These are phyloP conservation scores for Rhinopomastus cyanomelas DNA, from an alignment of 2,113 vertebrate genomes.

Conservation along the genomic window DNA sequence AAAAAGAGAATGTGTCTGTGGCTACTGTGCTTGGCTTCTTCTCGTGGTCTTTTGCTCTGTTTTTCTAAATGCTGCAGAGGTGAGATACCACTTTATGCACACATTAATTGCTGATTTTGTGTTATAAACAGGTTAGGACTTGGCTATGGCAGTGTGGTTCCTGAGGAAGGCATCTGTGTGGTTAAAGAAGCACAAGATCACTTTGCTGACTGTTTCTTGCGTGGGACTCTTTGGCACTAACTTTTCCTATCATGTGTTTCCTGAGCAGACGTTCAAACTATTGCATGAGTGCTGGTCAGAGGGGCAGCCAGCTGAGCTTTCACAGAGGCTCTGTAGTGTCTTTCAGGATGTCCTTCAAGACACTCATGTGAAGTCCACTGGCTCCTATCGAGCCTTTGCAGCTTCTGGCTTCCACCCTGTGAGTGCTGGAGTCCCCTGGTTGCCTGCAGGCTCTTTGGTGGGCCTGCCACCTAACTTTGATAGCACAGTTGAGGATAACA, in stretches of 20 bases:
- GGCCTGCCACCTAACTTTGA: conserved; percentile 90
- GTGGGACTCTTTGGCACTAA: conserved; percentile 82
- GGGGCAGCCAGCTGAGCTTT: conserved; percentile 77
- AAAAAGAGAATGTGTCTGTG: neutral
- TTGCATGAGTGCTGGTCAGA: conserved; percentile 87
- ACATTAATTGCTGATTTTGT: conserved; percentile 55
- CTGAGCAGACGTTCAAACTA: conserved; percentile 77
- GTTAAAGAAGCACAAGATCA: conserved; percentile 81
- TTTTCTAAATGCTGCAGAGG: neutral
- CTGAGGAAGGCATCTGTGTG: conserved; percentile 71
- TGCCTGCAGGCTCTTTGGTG: conserved; percentile 82
- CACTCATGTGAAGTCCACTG: conserved; percentile 49
- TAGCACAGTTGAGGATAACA: conserved; percentile 63
- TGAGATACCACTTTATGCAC: neutral
- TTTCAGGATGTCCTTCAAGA: conserved; percentile 86
- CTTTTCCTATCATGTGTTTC: conserved; percentile 83
- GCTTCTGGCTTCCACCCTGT: conserved; percentile 89
- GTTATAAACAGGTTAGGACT: conserved; percentile 30
- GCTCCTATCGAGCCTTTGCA: conserved; percentile 81
- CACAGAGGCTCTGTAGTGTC: conserved; percentile 69
- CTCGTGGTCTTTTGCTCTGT: neutral
- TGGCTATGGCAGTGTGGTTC: conserved; percentile 78
- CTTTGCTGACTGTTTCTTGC: conserved; percentile 80
- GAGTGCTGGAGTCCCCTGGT: conserved; percentile 85
- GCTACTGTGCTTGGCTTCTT: neutral